Evolutionary conservation across 2,888 invertebrate species (phyloP).

Genomic region (Rhodophaea formosa): DNA sequence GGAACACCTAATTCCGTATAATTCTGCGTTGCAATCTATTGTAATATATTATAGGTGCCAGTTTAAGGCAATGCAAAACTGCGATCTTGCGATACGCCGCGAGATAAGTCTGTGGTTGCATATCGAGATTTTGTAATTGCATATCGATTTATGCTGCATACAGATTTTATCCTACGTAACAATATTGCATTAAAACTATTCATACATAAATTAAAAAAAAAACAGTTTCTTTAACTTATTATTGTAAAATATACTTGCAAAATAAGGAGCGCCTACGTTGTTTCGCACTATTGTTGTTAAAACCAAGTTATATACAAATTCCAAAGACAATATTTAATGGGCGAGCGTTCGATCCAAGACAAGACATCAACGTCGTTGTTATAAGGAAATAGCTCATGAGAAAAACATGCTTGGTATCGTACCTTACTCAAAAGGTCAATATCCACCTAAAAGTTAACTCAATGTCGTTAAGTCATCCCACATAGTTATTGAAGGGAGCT

Average conservation of each 20-base stretch:
- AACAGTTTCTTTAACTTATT: too few relatives aligned
- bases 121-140: conserved; percentile 9
- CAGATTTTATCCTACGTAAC: neutral
- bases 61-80: conserved; percentile 14
- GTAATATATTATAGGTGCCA: conserved; percentile 33
- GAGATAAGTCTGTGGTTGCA: conserved; percentile 6
- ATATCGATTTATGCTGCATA: neutral
- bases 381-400: neutral
- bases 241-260: too few relatives aligned
- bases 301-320: too few relatives aligned
- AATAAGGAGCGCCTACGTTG: too few relatives aligned
- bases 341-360: too few relatives aligned
- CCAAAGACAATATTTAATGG: too few relatives aligned
- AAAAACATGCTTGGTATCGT: neutral
- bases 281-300: too few relatives aligned
- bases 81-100: conserved; percentile 5
- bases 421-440: conserved; percentile 9
- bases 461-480: conserved; percentile 16
- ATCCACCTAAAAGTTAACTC: neutral
- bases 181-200: neutral
- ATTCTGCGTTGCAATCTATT: conserved; percentile 43
- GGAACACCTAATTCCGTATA: conserved; percentile 43
- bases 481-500: conserved; percentile 17
- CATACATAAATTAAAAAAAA: too few relatives aligned
- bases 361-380: too few relatives aligned